A percentile compares a stretch with the other conserved stretches of the same genome.
These are phyloP conservation scores for Exaiptasia diaphana DNA, from an alignment of 64 coral and sea anemone species.

Conservation along the genomic window DNA sequence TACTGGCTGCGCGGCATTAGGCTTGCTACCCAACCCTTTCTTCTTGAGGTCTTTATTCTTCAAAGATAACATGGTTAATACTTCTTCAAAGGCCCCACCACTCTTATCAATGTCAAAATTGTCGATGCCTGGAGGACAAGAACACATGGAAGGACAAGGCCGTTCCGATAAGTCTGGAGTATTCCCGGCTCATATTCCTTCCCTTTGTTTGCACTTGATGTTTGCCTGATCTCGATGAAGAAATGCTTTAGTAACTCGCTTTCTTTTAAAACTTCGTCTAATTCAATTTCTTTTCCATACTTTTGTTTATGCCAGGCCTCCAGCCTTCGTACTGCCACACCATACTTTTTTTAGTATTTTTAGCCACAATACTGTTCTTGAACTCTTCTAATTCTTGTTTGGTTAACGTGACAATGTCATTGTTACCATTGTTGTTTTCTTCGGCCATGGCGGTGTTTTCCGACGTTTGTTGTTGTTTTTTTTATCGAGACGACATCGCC, in stretches of 20 bases:
- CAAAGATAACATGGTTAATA: constrained; percentile 2
- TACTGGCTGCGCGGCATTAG: constrained; percentile 14
- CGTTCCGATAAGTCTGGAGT: constrained; percentile 58
- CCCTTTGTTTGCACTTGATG: constrained; percentile 3
- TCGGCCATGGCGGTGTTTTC: too few species aligned
- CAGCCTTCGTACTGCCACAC: constrained; percentile 13
- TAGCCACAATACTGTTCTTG: constrained; percentile 21
- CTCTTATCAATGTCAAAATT: constrained; percentile 50
- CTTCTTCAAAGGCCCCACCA: constrained; percentile 17
- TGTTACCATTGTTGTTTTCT: too few species aligned
- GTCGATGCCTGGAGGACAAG: constrained; percentile 10
- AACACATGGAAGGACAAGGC: constrained; percentile 28
- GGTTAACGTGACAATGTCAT: neutral
- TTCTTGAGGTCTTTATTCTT: constrained; percentile 35
- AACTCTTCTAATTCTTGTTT: constrained; percentile 30
- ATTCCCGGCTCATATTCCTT: constrained; percentile 44
- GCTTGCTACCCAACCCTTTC: constrained; percentile 19
- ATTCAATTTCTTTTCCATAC: constrained; percentile 20
- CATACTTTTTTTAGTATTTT: constrained; percentile 39
- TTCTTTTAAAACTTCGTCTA: constrained; percentile 23
- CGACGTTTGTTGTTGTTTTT: too few species aligned
- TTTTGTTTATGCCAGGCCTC: constrained; percentile 27
- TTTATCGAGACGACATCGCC: too few species aligned
- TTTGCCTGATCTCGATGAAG: constrained; percentile 25
- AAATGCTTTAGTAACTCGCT: constrained; percentile 21